A percentile compares a stretch with the other conserved stretches of the same genome.
Evolutionary conservation across 2,797 vertebrate species (phyloP).

Genomic region (Anniella stebbinsi): DNA sequence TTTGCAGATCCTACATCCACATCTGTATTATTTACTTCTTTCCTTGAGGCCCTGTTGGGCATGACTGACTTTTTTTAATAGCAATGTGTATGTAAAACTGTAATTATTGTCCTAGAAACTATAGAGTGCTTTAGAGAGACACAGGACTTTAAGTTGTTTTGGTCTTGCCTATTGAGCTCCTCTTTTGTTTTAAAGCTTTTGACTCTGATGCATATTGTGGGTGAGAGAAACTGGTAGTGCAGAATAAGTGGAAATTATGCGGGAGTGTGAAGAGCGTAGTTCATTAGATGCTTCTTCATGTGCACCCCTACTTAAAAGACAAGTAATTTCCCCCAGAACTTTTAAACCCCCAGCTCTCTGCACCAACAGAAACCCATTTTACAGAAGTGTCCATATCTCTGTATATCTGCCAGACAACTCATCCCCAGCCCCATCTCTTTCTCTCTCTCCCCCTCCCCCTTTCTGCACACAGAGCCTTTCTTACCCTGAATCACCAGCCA

Average conservation of each 20-base stretch:
- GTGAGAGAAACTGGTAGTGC: neutral
- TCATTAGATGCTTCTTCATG: neutral
- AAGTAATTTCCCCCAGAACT: neutral
- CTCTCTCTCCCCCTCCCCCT: neutral
- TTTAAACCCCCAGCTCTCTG: neutral
- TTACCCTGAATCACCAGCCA: neutral
- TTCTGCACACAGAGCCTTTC: neutral
- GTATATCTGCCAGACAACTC: neutral
- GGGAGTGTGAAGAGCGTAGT: neutral
- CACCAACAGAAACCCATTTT: neutral
- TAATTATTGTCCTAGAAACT: neutral
- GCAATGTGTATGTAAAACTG: neutral
- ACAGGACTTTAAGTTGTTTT: neutral
- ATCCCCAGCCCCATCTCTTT: neutral
- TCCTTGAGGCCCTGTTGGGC: too few species aligned
- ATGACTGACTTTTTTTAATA: neutral
- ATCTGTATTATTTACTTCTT: neutral
- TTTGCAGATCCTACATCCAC: neutral
- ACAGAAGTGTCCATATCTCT: neutral
- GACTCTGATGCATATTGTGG: neutral
- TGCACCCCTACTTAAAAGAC: neutral
- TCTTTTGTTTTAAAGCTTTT: neutral
- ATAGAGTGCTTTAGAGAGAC: neutral
- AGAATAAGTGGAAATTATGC: neutral
- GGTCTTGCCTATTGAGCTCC: neutral